phyloP scores from a whole-genome alignment of 1,140 invertebrate species.

The Tetranychus urticae region DNA sequence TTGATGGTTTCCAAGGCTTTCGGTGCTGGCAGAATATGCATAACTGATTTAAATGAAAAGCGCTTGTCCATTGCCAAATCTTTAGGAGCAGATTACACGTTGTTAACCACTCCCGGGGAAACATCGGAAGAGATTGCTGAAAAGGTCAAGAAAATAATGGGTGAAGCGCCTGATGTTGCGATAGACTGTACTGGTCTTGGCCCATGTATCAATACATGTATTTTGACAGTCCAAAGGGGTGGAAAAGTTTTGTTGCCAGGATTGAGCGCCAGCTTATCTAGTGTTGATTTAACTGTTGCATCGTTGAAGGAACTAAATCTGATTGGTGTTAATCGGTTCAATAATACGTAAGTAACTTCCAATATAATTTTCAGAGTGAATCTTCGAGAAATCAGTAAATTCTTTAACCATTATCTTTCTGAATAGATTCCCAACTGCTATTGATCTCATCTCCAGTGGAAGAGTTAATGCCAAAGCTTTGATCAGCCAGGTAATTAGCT shows the following conservation, averaged over 20 bases:
- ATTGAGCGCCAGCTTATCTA: constrained; percentile 24
- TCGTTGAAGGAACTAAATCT: constrained; percentile 65
- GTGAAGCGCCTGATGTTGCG: constrained; percentile 36
- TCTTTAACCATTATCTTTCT: not conserved
- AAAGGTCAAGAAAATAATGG: constrained; percentile 23
- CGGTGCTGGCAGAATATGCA: constrained; percentile 46
- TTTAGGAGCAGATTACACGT: constrained; percentile 47
- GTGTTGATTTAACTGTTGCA: constrained; percentile 50
- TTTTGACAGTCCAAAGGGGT: constrained; percentile 28
- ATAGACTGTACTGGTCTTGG: constrained; percentile 72
- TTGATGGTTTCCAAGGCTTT: constrained; percentile 56
- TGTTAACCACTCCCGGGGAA: constrained; percentile 30
- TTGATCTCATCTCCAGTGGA: constrained; percentile 21
- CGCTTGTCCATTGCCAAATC: constrained; percentile 35
- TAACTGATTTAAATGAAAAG: constrained; percentile 11
- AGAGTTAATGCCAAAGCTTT: constrained; percentile 61
- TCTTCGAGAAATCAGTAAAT: not conserved
- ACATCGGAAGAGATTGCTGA: constrained; percentile 27
- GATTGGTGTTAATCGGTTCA: constrained; percentile 67
- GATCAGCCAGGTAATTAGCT: constrained; percentile 63
- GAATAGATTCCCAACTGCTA: constrained; percentile 26
- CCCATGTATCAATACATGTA: constrained; percentile 42
- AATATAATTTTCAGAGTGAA: no score
- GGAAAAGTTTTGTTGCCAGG: constrained; percentile 63
- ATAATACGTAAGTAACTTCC: constrained; percentile 29